A percentile compares a stretch with the other conserved stretches of the same genome.
phyloP scores from a whole-genome alignment of 2,113 vertebrate species.

The Myrmecophaga tridactyla region DNA sequence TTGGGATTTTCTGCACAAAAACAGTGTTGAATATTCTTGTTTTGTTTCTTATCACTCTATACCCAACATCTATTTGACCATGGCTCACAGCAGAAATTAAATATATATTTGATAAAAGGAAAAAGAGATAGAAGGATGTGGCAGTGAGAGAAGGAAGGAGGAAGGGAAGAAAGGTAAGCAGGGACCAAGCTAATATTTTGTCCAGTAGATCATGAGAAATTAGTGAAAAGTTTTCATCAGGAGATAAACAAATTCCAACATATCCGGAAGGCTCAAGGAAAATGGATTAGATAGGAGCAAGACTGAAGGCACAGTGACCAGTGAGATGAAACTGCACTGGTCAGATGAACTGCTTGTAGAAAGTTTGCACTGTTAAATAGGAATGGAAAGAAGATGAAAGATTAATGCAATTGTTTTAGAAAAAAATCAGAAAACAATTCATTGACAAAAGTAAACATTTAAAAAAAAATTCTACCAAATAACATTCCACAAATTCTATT shows the following conservation, averaged over 20 bases:
- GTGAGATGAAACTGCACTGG: not conserved
- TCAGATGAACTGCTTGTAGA: not conserved
- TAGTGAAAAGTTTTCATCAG: not conserved
- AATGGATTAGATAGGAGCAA: not conserved
- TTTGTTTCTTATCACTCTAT: not conserved
- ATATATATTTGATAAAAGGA: not conserved
- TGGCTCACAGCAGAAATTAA: not conserved
- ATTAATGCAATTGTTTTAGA: not conserved
- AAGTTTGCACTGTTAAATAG: not conserved
- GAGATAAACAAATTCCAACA: not conserved
- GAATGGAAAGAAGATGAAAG: not conserved
- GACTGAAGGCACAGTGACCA: not conserved
- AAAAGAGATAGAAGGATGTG: not conserved
- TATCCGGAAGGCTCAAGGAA: not conserved
- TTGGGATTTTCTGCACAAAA: not conserved
- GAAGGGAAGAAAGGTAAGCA: not conserved
- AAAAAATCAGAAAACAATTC: not conserved
- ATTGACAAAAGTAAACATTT: not conserved
- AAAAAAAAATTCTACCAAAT: not conserved
- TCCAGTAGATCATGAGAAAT: not conserved
- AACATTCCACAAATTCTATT: not conserved
- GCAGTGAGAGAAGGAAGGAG: not conserved
- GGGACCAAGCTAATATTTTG: not conserved
- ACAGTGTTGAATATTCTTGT: not conserved
- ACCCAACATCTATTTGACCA: not conserved